These are phyloP conservation scores for Pegea sp. DNA, from an alignment of 23 tunicate species.

Conservation along the genomic window DNA sequence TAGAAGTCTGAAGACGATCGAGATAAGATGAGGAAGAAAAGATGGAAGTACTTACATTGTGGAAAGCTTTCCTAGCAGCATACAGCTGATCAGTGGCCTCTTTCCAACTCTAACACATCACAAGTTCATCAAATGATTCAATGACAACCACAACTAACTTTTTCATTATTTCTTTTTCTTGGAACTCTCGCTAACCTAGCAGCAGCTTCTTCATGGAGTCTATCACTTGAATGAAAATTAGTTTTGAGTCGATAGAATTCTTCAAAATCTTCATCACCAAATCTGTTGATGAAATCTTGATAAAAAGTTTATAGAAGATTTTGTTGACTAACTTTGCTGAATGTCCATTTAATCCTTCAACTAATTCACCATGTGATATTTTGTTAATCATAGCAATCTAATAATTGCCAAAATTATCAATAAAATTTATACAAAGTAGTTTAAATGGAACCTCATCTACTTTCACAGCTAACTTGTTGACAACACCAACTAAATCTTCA, in stretches of 20 bases:
- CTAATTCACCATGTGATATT: too few species aligned
- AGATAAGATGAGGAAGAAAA: too few species aligned
- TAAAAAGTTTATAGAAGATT: neutral
- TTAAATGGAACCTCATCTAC: too few species aligned
- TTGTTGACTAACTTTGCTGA: too few species aligned
- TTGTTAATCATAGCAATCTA: too few species aligned
- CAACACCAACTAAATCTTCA: too few species aligned
- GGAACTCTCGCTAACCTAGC: constrained; percentile 43
- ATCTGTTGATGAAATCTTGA: constrained; percentile 9
- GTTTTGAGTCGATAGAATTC: constrained; percentile 31
- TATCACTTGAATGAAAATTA: constrained; percentile 28
- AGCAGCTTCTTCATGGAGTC: constrained; percentile 53
- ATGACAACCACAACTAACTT: constrained; percentile 3
- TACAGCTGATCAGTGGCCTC: constrained; percentile 63
- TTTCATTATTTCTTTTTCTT: constrained; percentile 38
- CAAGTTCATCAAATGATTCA: neutral
- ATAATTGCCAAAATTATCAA: too few species aligned
- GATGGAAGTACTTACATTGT: constrained; percentile 54
- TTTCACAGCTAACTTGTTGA: too few species aligned
- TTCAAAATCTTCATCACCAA: constrained; percentile 26
- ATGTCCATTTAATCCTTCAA: too few species aligned
- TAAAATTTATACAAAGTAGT: too few species aligned
- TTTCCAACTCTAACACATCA: constrained; percentile 18
- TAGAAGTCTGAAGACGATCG: constrained; percentile 23
- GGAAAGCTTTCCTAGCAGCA: constrained; percentile 53